Percentiles rank a stretch among this genome's conserved stretches.
Evolutionary conservation across 2,888 invertebrate genomes (phyloP).

Genomic region (Hydrotaea cyrtoneurina): DNA sequence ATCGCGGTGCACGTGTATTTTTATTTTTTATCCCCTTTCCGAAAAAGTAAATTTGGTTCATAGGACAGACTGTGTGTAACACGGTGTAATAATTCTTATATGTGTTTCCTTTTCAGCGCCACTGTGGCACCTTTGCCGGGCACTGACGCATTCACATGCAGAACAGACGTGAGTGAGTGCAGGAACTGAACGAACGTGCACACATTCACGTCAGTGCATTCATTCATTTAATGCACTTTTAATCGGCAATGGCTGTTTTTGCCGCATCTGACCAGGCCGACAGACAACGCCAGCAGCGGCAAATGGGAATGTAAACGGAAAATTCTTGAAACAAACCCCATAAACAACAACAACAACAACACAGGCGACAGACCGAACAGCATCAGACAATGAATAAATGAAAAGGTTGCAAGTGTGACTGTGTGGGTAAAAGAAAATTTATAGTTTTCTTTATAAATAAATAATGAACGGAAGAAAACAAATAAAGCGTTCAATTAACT

Average conservation of each 20-base stretch:
- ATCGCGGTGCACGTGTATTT: no score
- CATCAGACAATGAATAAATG: slow-evolving; percentile 52
- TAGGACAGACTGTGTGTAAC: no score
- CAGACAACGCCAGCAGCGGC: slow-evolving; percentile 14
- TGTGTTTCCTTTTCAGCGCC: no score
- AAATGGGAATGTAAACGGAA: slow-evolving; percentile 18
- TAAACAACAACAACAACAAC: no score
- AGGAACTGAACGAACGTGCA: neutral
- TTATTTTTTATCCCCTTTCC: no score
- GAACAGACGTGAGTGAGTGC: neutral
- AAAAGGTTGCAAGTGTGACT: slow-evolving; percentile 51
- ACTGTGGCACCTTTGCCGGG: neutral
- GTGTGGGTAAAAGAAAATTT: slow-evolving; percentile 17
- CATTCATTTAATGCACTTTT: slow-evolving; percentile 64
- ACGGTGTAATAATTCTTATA: no score
- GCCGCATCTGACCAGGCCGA: slow-evolving; percentile 35
- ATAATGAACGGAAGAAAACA: neutral
- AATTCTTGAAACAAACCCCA: slow-evolving; percentile 8
- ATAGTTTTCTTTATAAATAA: slow-evolving; percentile 39
- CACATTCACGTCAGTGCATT: slow-evolving; percentile 48
- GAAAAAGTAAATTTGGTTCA: no score
- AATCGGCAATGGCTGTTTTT: slow-evolving; percentile 52
- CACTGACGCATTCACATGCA: slow-evolving; percentile 30
- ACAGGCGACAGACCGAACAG: neutral
- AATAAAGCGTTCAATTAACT: slow-evolving; percentile 28